Evolutionary conservation across 1,140 invertebrate genomes (phyloP).

Genomic region (Drosophila rufa): DNA sequence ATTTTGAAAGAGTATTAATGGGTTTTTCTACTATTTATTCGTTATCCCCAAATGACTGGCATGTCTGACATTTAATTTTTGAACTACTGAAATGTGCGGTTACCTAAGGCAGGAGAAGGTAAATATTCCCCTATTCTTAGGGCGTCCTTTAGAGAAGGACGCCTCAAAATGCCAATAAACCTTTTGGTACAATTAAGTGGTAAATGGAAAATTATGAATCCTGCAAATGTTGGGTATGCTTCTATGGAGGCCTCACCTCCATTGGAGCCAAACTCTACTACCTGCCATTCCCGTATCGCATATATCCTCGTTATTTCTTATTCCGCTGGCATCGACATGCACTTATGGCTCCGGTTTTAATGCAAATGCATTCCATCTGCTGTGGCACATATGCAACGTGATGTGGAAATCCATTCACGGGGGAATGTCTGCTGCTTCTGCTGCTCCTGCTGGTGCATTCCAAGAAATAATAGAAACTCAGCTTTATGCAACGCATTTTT

Average conservation of each 20-base stretch:
- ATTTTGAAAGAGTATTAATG: background rate
- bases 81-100: conserved; percentile 9
- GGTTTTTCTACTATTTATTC: background rate
- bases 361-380: conserved; percentile 36
- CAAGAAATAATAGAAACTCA: conserved; percentile 50
- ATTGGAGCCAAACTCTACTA: background rate
- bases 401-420: conserved; percentile 42
- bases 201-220: conserved; percentile 48
- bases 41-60: background rate
- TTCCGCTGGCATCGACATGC: conserved; percentile 34
- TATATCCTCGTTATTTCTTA: conserved; percentile 30
- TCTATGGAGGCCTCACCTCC: background rate
- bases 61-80: background rate
- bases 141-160: background rate
- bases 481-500: conserved; percentile 49
- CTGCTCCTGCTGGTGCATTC: conserved; percentile 13
- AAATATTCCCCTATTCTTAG: conserved; percentile 8
- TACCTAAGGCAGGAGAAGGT: conserved; percentile 1
- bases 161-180: conserved; percentile 51
- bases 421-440: conserved; percentile 20
- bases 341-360: conserved; percentile 31
- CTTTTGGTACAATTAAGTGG: conserved; percentile 25
- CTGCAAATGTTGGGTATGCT: conserved; percentile 9
- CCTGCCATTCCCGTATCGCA: conserved; percentile 7
- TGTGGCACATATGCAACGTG: conserved; percentile 41